Evolutionary conservation across 2,797 vertebrate species (phyloP).

Genomic region (Bovichtus variegatus): DNA sequence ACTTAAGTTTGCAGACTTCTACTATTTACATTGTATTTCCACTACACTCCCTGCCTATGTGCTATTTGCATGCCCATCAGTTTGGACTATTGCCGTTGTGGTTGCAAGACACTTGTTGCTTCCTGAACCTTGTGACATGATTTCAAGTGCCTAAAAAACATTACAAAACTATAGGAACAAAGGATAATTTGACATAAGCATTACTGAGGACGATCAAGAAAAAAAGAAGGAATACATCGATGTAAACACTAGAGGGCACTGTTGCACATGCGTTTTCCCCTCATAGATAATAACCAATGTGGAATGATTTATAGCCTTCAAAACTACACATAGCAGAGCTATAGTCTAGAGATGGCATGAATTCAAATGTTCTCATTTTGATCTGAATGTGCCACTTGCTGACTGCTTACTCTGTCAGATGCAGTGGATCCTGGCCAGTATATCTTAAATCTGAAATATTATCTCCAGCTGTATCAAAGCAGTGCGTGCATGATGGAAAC

Average conservation of each 20-base stretch:
- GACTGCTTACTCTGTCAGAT: neutral
- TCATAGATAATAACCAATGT: slow-evolving; percentile 12
- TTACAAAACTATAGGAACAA: neutral
- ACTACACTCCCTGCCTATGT: neutral
- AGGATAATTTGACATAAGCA: neutral
- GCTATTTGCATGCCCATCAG: neutral
- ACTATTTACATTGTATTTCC: neutral
- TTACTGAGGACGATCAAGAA: slow-evolving; percentile 21
- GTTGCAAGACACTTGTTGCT: neutral
- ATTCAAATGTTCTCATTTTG: slow-evolving; percentile 42
- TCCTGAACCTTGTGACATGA: neutral
- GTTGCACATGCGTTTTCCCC: slow-evolving; percentile 13
- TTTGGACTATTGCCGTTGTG: neutral
- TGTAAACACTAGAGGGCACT: slow-evolving; percentile 66
- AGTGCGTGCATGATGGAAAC: neutral
- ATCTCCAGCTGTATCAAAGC: neutral
- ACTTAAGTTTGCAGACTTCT: neutral
- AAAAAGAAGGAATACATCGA: slow-evolving; percentile 6
- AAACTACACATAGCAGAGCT: slow-evolving; percentile 14
- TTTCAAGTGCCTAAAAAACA: slow-evolving; percentile 26
- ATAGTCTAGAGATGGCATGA: slow-evolving; percentile 15
- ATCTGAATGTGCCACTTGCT: slow-evolving; percentile 29
- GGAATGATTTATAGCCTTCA: slow-evolving; percentile 49
- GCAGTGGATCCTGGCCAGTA: slow-evolving; percentile 7
- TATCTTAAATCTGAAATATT: slow-evolving; percentile 20